phyloP scores from a whole-genome alignment of 1,140 invertebrate genomes.

The Lepeophtheirus salmonis region DNA sequence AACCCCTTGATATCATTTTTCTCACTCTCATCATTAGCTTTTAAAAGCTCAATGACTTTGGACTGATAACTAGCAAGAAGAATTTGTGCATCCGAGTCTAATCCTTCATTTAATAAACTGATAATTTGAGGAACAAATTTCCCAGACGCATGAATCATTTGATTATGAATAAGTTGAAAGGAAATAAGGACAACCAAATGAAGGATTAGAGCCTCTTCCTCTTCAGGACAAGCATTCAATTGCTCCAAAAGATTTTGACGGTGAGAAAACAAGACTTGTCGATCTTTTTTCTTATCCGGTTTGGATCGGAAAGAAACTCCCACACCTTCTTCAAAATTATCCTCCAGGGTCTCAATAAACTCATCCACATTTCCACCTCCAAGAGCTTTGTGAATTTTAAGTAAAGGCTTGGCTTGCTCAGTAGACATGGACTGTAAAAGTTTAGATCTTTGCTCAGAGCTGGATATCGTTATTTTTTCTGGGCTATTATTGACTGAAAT shows the following conservation, averaged over 20 bases:
- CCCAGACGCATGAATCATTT: slow-evolving; percentile 69
- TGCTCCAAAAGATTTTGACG: slow-evolving; percentile 59
- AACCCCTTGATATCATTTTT: slow-evolving; percentile 19
- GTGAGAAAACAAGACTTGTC: slow-evolving; percentile 47
- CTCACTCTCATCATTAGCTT: neutral
- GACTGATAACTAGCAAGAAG: slow-evolving; percentile 53
- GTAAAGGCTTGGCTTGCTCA: slow-evolving; percentile 36
- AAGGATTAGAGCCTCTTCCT: slow-evolving; percentile 62
- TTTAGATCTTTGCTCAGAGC: slow-evolving; percentile 28
- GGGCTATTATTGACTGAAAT: slow-evolving; percentile 28
- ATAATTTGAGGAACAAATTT: slow-evolving; percentile 67
- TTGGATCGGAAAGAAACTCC: slow-evolving; percentile 65
- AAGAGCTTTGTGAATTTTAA: slow-evolving; percentile 28
- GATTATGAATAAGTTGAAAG: slow-evolving; percentile 48
- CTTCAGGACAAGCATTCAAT: slow-evolving; percentile 45
- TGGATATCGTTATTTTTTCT: slow-evolving; percentile 25
- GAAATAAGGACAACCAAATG: slow-evolving; percentile 59
- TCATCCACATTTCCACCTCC: slow-evolving; percentile 40
- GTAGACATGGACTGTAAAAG: slow-evolving; percentile 27
- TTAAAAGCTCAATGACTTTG: slow-evolving; percentile 28
- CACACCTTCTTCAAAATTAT: slow-evolving; percentile 40
- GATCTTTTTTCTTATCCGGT: slow-evolving; percentile 68
- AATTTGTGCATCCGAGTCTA: slow-evolving; percentile 41
- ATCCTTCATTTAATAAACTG: slow-evolving; percentile 42
- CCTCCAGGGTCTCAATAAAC: slow-evolving; percentile 51